Percentiles rank a stretch among this genome's conserved stretches.
phyloP scores from a whole-genome alignment of 1,140 invertebrate genomes.

The Kradibia gibbosae region DNA sequence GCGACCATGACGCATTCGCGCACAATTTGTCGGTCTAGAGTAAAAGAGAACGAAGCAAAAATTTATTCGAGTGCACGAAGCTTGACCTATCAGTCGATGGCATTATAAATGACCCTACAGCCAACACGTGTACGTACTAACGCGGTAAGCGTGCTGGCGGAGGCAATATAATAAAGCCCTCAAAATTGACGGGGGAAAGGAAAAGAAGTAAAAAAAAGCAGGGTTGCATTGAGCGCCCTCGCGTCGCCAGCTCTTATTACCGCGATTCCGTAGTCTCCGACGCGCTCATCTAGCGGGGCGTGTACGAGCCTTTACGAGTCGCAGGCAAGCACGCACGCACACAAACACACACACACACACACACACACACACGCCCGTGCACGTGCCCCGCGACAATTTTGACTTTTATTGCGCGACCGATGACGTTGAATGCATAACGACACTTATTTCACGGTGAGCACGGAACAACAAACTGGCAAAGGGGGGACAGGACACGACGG shows the following conservation, averaged over 20 bases:
- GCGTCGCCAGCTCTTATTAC: constrained; percentile 16
- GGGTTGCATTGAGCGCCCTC: not conserved
- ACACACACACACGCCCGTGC: not conserved
- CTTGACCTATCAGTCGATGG: not conserved
- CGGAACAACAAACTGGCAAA: not conserved
- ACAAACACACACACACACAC: not conserved
- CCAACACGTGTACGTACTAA: not conserved
- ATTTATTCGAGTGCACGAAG: too few relatives aligned
- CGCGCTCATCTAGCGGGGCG: too few relatives aligned
- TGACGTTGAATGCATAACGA: constrained; percentile 20
- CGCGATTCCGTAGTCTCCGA: not conserved
- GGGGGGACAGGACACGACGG: not conserved
- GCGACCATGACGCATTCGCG: not conserved
- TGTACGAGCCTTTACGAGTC: too few relatives aligned
- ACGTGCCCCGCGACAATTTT: not conserved
- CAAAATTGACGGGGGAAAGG: not conserved
- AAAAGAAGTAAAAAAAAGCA: not conserved
- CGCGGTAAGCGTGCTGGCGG: too few relatives aligned
- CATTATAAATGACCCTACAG: constrained; percentile 20
- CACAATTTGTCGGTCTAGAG: not conserved
- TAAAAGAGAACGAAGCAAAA: not conserved
- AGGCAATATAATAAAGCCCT: not conserved
- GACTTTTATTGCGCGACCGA: constrained; percentile 26
- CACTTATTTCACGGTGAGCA: constrained; percentile 19
- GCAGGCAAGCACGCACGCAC: too few relatives aligned